Evolutionary conservation across 2,113 vertebrate genomes (phyloP), one percentile per base, ranked within the genome.

Genomic region (Eleginops maclovinus): DNA sequence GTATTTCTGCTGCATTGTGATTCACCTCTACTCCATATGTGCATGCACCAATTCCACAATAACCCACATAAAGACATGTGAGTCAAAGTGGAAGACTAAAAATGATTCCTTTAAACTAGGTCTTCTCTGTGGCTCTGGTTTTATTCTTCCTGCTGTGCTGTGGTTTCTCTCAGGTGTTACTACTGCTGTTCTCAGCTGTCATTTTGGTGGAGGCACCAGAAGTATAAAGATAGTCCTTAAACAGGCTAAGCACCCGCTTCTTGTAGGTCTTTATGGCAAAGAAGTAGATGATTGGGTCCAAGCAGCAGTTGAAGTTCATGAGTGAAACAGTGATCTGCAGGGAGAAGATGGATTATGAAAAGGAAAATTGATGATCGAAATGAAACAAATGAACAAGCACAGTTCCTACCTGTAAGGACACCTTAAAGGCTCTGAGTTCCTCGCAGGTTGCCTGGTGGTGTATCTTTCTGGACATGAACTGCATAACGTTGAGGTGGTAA

Each of bases 231-330:
- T 91, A 93, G 73, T 88, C 91, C 85, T 87, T 96, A 74, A 96
- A 94, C 69, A 96, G 75, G 55, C 93, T 89, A 40, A 96, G 78
- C 84, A 98, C 91, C 51, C 92, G 93, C 82, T 91, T 89, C 88
- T 96, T 96, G 82, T 97, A 96, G 4, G 91, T 93, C 49, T 95
- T 94, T 26, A 96, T 96, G 11, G 95, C 96, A 0, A 97, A 97
- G 89, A 97, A 97, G 91, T 97, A 97, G 89, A 96, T 96, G 68
- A 97, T 62, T 9, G 95, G 96, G 67, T 97, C 95, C 0, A 95
- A 89, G 89, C 95, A 96, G 86, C 95, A 96, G 91, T 96, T 98
- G 64, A 95, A 49, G 82, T 97, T 96, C 97, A 96, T 96, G 44
- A 97, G 88, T 0, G 94, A 94, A 60, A 96, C 90, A 0, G 96